Base-by-base conservation (phyloP, 2,888 invertebrate species). In the Drosophila planitibia region DNA sequence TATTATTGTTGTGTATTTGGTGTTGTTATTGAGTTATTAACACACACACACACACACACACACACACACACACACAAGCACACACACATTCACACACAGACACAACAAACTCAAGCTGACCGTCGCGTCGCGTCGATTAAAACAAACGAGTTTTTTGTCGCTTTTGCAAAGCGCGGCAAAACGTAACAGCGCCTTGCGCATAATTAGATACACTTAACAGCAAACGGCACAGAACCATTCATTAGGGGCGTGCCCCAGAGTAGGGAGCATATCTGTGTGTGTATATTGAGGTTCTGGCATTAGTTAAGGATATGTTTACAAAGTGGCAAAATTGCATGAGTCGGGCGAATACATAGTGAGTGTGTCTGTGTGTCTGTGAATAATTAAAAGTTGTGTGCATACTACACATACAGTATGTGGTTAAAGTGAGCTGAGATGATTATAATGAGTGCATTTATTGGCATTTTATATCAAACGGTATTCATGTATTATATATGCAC, bases 21-120 rank as follows among this genome's bases (percentile, higher is more conserved):
- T 71, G 85, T 81, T 82, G 83, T 87, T 87, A 86, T 85, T 87
- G 86, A 85, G 90, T 88, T 87, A 85, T 89, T 86, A 86, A 86
- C 78, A 70, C 77, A 67, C 82, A 80, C 75, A 77, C 65, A 69
- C 60, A 69, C 70, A 41, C 63, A 44, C 57, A 39, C 51, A 49
- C 53, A 28, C 41, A 49, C 35, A 65, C 51, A 55, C 55, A 54
- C 62, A 47, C 47, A 25, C 25, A n/a, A n/a, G 3, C n/a, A n/a
- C 41, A 39, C 35, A 35, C 25, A 25, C 25, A 25, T 3, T 2
- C 14, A 41, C 41, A 10, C 7, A n/a, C 4, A 44, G 25, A 19
- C 49, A 41, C 70, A 83, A 78, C 75, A 82, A 82, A 82, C 75
- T 47, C 25, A 83, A 82, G 83, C 83, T 83, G 80, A 78, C 57